These are phyloP conservation scores for Brachymystax lenok DNA, from an alignment of 2,797 vertebrate species.

Conservation along the genomic window DNA sequence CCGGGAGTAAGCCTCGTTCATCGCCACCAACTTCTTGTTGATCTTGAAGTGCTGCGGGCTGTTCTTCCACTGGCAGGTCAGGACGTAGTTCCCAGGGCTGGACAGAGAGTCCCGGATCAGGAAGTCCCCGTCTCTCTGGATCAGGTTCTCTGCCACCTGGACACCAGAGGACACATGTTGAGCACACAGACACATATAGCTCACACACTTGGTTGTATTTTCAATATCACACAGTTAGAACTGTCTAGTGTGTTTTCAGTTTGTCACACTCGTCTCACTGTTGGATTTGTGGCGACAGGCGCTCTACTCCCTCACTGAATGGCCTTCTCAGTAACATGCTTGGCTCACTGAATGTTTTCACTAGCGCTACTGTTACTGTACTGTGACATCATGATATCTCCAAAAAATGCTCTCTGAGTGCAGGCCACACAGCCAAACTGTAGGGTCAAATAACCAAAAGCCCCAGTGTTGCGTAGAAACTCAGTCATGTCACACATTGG, in stretches of 20 bases:
- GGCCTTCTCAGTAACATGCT: neutral
- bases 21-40: conserved; percentile 82
- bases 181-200: neutral
- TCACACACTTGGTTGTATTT: neutral
- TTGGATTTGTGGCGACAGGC: neutral
- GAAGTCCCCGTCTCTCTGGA: conserved; percentile 96
- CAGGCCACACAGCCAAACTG: neutral
- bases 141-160: conserved; percentile 88
- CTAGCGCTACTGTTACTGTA: neutral
- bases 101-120: conserved; percentile 93
- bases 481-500: neutral
- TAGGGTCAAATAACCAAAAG: neutral
- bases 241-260: neutral
- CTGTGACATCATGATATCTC: neutral
- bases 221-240: neutral
- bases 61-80: conserved; percentile 96
- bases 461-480: neutral
- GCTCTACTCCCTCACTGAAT: neutral
- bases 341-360: neutral
- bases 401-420: neutral
- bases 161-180: neutral
- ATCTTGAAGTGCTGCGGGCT: conserved; percentile 96
- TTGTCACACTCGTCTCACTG: neutral
- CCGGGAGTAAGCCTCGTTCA: conserved; percentile 90
- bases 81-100: conserved; percentile 91